Evolutionary conservation across 2,797 vertebrate genomes (phyloP), one percentile per base, ranked within the genome.

Genomic region (Serranus cabrilla): DNA sequence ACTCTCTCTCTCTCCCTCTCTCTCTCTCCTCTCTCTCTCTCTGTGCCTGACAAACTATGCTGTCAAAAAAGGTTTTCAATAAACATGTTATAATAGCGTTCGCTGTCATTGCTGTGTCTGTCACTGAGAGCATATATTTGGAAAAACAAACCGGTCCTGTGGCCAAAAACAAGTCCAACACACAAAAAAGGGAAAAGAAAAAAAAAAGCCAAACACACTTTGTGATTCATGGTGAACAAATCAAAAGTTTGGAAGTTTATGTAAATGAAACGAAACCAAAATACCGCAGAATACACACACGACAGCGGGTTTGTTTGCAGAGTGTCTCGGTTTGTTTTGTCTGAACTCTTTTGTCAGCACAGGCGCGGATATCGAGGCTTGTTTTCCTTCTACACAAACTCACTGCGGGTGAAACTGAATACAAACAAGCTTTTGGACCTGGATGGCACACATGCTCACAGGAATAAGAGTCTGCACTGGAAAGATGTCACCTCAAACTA

Each of bases 11-110:
- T 85, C 82, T 91, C 88, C 91, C 47, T 83, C 84, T 87, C 79
- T 92, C 77, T 92, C 86, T 93, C 83, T 89, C 77, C 87, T 88
- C 78, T 91, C 1, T 78, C 43, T 86, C 81, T 90, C 87, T 93
- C 90, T 93, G 87, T 95, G 92, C 94, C 95, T 95, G 91, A 94
- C 91, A 87, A 93, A 89, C 87, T 89, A 85, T 90, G 92, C 95
- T 96, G 95, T 95, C 83, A 0, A 81, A 86, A 93, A 84, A 91
- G 81, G 87, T 95, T 94, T 95, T 93, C 85, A 96, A 96, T 93
- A 95, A 96, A 97, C 95, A 94, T 93, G 92, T 93, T 93, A 92
- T 90, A 93, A 91, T 92, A 94, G 89, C 84, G 61, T 55, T 76
- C 5, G 17, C 77, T 78, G 89, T 90, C 84, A 17, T n/a, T 13